Conservation (phyloP, 2,888 invertebrate genomes). For the Tenthredo distinguenda region DNA sequence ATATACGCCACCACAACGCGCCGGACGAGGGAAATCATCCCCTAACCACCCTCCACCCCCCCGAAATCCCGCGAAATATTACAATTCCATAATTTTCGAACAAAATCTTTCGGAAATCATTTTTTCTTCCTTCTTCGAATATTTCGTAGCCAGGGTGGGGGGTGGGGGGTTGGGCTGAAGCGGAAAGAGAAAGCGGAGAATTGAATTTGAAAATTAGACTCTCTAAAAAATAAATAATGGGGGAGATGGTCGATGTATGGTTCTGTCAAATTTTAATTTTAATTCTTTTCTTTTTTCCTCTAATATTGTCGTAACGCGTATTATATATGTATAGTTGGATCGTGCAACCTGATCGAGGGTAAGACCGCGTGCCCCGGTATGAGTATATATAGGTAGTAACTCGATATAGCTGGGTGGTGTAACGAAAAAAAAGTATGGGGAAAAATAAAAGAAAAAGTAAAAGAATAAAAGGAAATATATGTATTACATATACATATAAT, state of each 20-base stretch:
- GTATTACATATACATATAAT: not conserved
- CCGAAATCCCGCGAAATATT: not conserved
- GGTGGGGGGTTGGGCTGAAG: too few species aligned
- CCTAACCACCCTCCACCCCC: not conserved
- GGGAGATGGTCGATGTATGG: not conserved
- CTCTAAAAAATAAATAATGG: not conserved
- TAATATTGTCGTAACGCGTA: not conserved
- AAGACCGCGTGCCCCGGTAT: not conserved
- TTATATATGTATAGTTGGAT: not conserved
- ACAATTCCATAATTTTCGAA: too few species aligned
- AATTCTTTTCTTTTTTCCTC: not conserved
- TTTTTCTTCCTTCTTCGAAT: too few species aligned
- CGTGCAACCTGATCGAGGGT: slow-evolving; percentile 37
- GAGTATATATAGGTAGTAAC: not conserved
- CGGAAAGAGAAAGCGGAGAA: too few species aligned
- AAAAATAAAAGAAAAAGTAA: not conserved
- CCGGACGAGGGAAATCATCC: slow-evolving; percentile 52
- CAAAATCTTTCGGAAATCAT: too few species aligned
- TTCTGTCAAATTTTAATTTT: not conserved
- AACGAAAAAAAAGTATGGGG: not conserved
- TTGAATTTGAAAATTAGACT: too few species aligned
- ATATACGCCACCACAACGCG: not conserved
- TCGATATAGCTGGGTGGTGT: not conserved
- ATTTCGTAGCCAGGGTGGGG: too few species aligned
- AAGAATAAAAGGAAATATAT: not conserved